phyloP scores from a whole-genome alignment of 2,888 invertebrate species.

The Brachypalpus laphriformis region DNA sequence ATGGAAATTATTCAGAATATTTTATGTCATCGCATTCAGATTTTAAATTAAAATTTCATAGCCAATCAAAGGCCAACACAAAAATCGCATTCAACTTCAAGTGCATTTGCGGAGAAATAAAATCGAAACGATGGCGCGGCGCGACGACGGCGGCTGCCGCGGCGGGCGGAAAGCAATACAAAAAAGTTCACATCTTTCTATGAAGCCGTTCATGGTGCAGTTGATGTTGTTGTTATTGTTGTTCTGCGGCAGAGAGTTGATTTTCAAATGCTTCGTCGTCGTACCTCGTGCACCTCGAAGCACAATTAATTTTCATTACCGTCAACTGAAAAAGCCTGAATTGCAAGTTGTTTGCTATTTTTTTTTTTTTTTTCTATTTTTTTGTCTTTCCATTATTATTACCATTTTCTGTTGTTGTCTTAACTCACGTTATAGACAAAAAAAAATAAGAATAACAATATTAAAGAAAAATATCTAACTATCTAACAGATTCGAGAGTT shows the following conservation, averaged over 20 bases:
- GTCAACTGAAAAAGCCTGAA: conserved; percentile 64
- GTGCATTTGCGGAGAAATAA: conserved; percentile 50
- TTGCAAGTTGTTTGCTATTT: conserved; percentile 48
- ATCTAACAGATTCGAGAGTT: conserved; percentile 75
- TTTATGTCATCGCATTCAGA: conserved; percentile 58
- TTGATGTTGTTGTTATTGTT: conserved; percentile 19
- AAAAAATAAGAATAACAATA: conserved; percentile 45
- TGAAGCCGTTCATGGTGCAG: not conserved
- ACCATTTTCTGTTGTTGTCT: conserved; percentile 59
- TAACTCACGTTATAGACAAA: conserved; percentile 60
- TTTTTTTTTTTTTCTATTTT: conserved; percentile 21
- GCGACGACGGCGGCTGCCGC: not conserved
- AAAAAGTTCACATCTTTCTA: conserved; percentile 46
- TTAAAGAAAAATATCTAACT: conserved; percentile 65
- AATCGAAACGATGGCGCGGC: conserved; percentile 33
- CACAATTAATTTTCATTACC: conserved; percentile 69
- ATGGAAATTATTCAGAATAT: conserved; percentile 39
- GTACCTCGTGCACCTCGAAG: conserved; percentile 60
- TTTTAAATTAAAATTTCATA: conserved; percentile 69
- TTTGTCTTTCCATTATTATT: conserved; percentile 54
- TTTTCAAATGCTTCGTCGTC: conserved; percentile 46
- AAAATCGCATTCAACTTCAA: conserved; percentile 63
- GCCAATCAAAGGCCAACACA: conserved; percentile 64
- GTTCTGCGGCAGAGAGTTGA: conserved; percentile 25
- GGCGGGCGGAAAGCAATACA: not conserved